phyloP scores from a whole-genome alignment of 2,797 vertebrate genomes.

The Echiichthys vipera region DNA sequence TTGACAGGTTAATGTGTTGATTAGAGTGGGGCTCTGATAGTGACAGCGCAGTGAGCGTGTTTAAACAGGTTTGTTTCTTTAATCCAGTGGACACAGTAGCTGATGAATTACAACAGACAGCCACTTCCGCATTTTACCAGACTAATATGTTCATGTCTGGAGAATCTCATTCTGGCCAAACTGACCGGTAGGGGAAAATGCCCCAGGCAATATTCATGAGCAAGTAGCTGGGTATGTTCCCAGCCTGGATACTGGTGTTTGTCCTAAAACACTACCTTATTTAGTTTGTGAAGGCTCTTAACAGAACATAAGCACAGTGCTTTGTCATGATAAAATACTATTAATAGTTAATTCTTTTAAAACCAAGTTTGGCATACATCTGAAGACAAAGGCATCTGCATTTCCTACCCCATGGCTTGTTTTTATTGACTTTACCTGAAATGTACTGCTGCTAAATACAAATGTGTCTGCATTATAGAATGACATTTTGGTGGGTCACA shows the following conservation, averaged over 20 bases:
- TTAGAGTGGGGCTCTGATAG: not conserved
- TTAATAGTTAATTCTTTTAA: constrained; percentile 5
- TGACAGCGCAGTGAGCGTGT: not conserved
- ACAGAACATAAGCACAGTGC: not conserved
- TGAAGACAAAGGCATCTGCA: not conserved
- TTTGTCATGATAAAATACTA: constrained; percentile 21
- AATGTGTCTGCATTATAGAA: constrained; percentile 1
- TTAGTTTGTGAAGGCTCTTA: constrained; percentile 3
- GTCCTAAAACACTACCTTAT: constrained; percentile 21
- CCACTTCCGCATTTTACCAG: constrained; percentile 11
- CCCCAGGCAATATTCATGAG: constrained; percentile 28
- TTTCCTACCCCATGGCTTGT: not conserved
- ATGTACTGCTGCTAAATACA: constrained; percentile 4
- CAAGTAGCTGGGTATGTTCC: constrained; percentile 22
- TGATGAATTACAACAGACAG: constrained; percentile 37
- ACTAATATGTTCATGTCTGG: constrained; percentile 8
- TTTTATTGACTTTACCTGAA: constrained; percentile 19
- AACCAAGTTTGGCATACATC: not conserved
- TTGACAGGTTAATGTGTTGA: constrained; percentile 41
- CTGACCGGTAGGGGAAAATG: constrained; percentile 5
- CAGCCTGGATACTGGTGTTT: constrained; percentile 18
- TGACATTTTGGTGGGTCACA: not conserved
- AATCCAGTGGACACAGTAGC: not conserved
- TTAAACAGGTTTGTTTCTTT: not conserved
- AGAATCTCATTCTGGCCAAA: constrained; percentile 28